Percentiles rank a stretch among this genome's conserved stretches.
phyloP scores from a whole-genome alignment of 2,797 vertebrate genomes.

The Dicrostonyx torquatus region DNA sequence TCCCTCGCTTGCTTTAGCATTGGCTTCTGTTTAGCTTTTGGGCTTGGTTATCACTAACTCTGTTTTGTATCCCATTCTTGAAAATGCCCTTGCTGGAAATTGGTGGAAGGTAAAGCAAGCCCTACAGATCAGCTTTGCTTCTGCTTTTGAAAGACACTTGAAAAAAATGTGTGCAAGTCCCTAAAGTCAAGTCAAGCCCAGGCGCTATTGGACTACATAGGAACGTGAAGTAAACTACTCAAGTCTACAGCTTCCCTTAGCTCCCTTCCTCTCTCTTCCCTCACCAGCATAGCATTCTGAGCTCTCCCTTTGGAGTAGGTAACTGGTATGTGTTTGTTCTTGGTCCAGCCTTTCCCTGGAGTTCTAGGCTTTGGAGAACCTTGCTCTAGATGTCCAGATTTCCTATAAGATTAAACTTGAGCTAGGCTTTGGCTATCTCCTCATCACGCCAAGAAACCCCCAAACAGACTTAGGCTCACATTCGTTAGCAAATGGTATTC shows the following conservation, averaged over 20 bases:
- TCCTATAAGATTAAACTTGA: neutral
- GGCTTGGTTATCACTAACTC: neutral
- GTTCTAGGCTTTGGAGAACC: neutral
- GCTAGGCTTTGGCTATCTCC: neutral
- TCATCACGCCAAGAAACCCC: neutral
- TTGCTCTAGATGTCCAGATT: neutral
- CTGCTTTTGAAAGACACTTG: neutral
- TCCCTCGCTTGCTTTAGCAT: neutral
- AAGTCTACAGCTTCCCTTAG: neutral
- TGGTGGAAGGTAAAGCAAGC: neutral
- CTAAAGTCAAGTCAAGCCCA: neutral
- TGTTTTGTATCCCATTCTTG: neutral
- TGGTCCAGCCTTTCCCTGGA: neutral
- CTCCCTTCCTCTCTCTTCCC: accelerated
- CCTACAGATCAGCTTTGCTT: neutral
- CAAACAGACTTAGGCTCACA: neutral
- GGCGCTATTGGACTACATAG: no score
- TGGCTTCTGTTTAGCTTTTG: neutral
- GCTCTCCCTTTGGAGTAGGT: neutral
- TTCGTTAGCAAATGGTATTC: neutral
- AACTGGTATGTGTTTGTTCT: neutral
- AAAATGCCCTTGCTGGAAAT: neutral
- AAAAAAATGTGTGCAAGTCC: neutral
- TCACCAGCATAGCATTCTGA: neutral
- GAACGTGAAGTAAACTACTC: neutral